Evolutionary conservation across 2,797 vertebrate species (phyloP).

Genomic region (Tolypeutes matacus): DNA sequence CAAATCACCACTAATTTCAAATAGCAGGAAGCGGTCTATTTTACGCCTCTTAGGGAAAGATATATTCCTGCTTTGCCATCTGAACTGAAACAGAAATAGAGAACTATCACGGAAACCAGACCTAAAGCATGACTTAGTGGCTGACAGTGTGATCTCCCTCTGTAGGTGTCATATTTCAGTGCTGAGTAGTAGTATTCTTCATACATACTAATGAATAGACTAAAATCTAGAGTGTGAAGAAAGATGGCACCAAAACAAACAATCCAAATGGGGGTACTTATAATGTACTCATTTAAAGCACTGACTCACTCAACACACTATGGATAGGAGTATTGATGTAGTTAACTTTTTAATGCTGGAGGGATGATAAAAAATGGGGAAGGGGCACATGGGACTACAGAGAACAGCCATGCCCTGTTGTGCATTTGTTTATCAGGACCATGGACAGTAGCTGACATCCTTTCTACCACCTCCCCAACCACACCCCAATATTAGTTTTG

Average conservation of each 20-base stretch:
- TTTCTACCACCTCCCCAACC: not conserved
- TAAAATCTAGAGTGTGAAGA: not conserved
- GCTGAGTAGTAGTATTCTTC: not conserved
- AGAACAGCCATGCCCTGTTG: not conserved
- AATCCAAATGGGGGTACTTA: not conserved
- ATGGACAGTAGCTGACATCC: slow-evolving; percentile 70
- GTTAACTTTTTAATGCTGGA: not conserved
- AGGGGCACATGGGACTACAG: not conserved
- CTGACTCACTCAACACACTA: not conserved
- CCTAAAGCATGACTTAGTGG: not conserved
- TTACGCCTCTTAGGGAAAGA: not conserved
- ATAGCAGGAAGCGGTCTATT: not conserved
- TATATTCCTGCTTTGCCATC: not conserved
- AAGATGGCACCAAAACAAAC: not conserved
- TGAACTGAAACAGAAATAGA: not conserved
- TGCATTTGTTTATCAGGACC: slow-evolving; percentile 73
- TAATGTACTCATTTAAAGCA: not conserved
- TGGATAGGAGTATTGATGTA: not conserved
- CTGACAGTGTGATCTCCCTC: not conserved
- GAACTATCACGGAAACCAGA: not conserved
- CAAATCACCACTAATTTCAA: not conserved
- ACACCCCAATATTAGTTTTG: not conserved
- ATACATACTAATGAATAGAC: not conserved
- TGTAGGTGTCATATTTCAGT: not conserved
- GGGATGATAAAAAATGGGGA: not conserved